These are phyloP conservation scores for Sarcophaga variegata DNA, from an alignment of 2,888 invertebrate genomes.

Conservation along the genomic window DNA sequence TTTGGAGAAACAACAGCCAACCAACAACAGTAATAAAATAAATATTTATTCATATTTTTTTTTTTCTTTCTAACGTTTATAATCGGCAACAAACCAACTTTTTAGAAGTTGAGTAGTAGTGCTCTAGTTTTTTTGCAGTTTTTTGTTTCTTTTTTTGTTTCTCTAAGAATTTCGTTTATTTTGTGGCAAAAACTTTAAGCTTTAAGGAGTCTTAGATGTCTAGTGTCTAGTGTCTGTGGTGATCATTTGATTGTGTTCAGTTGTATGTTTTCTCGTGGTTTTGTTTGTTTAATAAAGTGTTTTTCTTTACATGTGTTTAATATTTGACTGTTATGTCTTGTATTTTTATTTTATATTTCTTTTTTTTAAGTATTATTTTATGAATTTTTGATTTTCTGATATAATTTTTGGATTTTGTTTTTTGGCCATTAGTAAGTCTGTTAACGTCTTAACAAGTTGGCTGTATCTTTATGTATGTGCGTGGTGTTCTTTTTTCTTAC, in stretches of 20 bases:
- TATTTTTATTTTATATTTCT: neutral
- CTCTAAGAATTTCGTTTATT: neutral
- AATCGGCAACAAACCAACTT: conserved; percentile 2
- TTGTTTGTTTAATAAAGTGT: conserved; percentile 46
- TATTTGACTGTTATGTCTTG: conserved; percentile 10
- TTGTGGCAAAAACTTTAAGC: neutral
- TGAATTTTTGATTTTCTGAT: conserved; percentile 26
- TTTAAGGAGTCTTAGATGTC: neutral
- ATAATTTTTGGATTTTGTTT: conserved; percentile 38
- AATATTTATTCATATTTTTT: conserved; percentile 37
- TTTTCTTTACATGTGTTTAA: conserved; percentile 28
- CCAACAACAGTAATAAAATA: conserved; percentile 28
- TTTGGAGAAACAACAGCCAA: conserved; percentile 34
- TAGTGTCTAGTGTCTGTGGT: conserved; percentile 2
- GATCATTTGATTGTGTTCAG: neutral
- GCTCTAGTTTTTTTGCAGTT: conserved; percentile 46
- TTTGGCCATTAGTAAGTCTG: conserved; percentile 31
- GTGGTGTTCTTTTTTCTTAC: conserved; percentile 18
- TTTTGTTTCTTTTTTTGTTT: neutral
- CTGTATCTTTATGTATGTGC: neutral
- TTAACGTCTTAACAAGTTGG: conserved; percentile 35
- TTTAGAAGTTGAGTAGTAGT: conserved; percentile 6
- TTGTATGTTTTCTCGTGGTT: neutral
- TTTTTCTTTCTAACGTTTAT: neutral
- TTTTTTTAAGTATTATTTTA: too few relatives aligned